Conservation (phyloP, 1,140 invertebrate genomes). For the Ylistrum balloti region DNA sequence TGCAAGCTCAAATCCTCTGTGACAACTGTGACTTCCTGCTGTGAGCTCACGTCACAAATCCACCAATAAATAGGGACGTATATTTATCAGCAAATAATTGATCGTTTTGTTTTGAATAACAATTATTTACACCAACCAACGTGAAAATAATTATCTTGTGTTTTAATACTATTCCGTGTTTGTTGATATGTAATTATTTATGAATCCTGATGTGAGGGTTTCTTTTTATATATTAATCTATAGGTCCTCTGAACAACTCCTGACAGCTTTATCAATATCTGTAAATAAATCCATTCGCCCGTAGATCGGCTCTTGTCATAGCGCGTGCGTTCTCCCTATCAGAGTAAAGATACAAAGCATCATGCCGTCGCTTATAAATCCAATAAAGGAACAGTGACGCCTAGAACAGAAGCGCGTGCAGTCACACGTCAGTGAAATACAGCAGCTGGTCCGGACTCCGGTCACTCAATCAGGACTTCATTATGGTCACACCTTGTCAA, state of each 20-base stretch:
- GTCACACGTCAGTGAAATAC: conserved; percentile 15
- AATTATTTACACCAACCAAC: conserved; percentile 21
- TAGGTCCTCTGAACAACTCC: not conserved
- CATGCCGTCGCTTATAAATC: not conserved
- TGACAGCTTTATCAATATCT: conserved; percentile 15
- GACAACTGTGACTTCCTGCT: not conserved
- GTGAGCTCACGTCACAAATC: conserved; percentile 15
- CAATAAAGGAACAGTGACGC: not conserved
- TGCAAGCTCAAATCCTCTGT: not conserved
- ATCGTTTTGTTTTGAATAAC: conserved; percentile 37
- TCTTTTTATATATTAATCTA: conserved; percentile 17
- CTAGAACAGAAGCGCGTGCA: not conserved
- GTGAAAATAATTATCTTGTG: not conserved
- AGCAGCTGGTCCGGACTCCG: not conserved
- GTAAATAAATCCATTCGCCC: conserved; percentile 38
- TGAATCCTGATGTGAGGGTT: not conserved
- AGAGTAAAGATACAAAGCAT: not conserved
- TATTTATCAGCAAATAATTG: conserved; percentile 29
- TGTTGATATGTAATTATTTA: conserved; percentile 5
- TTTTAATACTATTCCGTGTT: not conserved
- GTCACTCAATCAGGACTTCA: not conserved
- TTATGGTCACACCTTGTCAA: too few species aligned
- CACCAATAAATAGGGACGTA: not conserved
- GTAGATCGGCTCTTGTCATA: conserved; percentile 4
- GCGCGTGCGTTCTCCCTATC: not conserved